Evolutionary conservation across 53 echinoderm and acorn worm species (phyloP), one percentile per base, ranked within the genome.

Genomic region (Patiria pectinifera): DNA sequence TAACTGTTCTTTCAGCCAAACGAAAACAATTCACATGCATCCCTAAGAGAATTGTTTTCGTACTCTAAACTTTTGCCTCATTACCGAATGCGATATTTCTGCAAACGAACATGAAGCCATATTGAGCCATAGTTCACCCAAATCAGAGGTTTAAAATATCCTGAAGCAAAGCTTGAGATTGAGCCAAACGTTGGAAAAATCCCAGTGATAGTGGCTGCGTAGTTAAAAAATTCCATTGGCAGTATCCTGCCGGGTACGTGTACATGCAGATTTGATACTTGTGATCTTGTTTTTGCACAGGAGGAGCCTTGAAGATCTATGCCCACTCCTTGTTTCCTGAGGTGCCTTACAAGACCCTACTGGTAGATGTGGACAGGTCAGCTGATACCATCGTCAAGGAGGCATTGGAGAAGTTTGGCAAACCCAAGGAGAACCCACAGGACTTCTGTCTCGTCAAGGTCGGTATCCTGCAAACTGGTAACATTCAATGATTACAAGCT

Each of bases 391-490:
- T 99, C 71, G 94, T 99, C 93, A 91, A 69, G 70, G 96, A 99
- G 69, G 87, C 95, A 2, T 81, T 99, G 86, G 95, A 97, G 84
- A 95, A 99, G 91, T 97, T 96, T 95, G 99, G 99, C 59, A 95
- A 93, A 35, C 85, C 91, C 62, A 96, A 96, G 85, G 94, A 93
- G 45, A 95, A 99, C 86, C 96, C 97, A 4, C 85, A 87, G 14
- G 96, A 96, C 45, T 97, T 77, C 89, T 94, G 95, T 45, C 94
- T 97, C 4, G 99, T 96, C 22, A 97, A 97, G 99, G 99, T 99
- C 69, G 35, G 24, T 74, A 82, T 91, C 45, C 66, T 66, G 66
- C 66, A 16, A 18, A 66, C 66, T 66, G 19, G 6, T 66, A 66
- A 66, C 15, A 14, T 66, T 16, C 15, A 16, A 66, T 6, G 14